Conservation (phyloP, 2,113 vertebrate species). For the Rhinogobius similis region DNA sequence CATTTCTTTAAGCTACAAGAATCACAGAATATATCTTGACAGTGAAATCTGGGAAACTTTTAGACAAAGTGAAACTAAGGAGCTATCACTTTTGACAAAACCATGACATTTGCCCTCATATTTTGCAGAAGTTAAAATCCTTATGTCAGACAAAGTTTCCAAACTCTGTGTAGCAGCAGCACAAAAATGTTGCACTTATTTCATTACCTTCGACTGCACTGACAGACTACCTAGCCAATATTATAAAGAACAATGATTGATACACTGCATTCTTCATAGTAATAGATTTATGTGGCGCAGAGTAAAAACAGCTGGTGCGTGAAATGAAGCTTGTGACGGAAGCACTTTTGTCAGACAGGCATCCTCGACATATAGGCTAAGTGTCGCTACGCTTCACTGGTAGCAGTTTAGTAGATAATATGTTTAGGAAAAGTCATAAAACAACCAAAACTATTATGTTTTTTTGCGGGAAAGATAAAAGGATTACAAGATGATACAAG, state of each 20-base stretch:
- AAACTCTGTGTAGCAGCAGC: not conserved
- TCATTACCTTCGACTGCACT: not conserved
- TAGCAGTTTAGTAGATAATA: slow-evolving; percentile 11
- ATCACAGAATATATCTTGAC: no score
- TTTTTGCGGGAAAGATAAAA: not conserved
- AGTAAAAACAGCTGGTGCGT: slow-evolving; percentile 48
- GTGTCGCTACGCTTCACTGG: slow-evolving; percentile 13
- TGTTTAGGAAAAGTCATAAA: not conserved
- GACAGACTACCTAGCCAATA: not conserved
- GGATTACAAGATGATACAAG: not conserved
- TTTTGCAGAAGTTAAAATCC: not conserved
- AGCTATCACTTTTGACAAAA: not conserved
- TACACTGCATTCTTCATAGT: slow-evolving; percentile 18
- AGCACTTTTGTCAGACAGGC: slow-evolving; percentile 29
- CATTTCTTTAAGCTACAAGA: no score
- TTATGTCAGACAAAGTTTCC: not conserved
- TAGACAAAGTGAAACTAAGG: not conserved
- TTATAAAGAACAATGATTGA: slow-evolving; percentile 25
- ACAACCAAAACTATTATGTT: not conserved
- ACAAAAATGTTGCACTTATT: not conserved
- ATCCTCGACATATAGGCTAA: not conserved
- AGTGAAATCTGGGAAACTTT: no score
- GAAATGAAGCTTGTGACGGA: slow-evolving; percentile 53
- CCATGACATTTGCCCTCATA: not conserved
- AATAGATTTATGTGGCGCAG: slow-evolving; percentile 23